Base-by-base conservation (phyloP, 2,797 vertebrate genomes). In the Numenius phaeopus region DNA sequence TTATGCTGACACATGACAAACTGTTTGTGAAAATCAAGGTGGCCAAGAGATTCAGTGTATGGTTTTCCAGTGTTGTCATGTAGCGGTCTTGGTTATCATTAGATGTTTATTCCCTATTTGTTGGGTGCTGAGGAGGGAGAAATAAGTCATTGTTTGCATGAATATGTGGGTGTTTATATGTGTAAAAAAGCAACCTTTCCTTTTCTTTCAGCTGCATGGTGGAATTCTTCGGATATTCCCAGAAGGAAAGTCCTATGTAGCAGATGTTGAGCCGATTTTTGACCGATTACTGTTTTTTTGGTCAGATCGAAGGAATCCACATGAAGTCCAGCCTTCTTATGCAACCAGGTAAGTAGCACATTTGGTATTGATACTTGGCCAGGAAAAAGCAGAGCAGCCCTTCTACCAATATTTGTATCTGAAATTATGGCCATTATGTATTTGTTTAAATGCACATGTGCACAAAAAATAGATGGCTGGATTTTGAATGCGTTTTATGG, bases 221-320 rank as follows among this genome's bases (percentile, higher is more conserved):
- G 99, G 99, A 64, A 87, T 99, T 94, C 98, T 99, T 57, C 97
- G 99, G 86, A 99, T 99, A 97, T 99, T 99, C 94, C 99, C 99
- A 18, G 99, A 99, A 94, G 99, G 99, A 32, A 99, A 99, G 77
- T 97, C 99, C 3, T 99, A 99, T 19, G 98, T 99, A 75, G 99
- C 98, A 6, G 99, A 99, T 61, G 98, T 99, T 66, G 98, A 99
- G 88, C 99, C 99, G 0, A 98, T 99, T 94, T 99, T 99, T 96
- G 99, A 99, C 96, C 97, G 99, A 77, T 98, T 99, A 72, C 98
- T 99, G 22, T 98, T 99, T 83, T 99, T 99, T 98, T 99, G 99
- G 99, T 99, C 99, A 30, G 99, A 99, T 95, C 98, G 99, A 64
- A 98, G 99, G 93, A 99, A 99, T 89, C 99, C 99, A 3, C 99